Evolutionary conservation across 2,113 vertebrate species (phyloP).

Genomic region (Mohoua ochrocephala): DNA sequence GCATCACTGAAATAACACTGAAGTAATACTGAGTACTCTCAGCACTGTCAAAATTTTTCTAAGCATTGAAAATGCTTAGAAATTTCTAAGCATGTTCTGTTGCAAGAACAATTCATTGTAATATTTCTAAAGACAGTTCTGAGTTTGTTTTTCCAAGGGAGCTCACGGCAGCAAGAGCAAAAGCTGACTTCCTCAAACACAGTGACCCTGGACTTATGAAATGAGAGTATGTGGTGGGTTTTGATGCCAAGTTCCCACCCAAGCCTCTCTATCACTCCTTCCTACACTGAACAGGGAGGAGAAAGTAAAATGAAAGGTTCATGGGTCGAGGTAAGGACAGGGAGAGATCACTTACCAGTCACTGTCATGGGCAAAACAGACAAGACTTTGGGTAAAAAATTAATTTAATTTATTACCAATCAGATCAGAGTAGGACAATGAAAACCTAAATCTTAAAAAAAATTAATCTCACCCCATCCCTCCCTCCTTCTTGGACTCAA

Average conservation of each 20-base stretch:
- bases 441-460: background rate
- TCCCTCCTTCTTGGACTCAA: background rate
- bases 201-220: background rate
- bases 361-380: background rate
- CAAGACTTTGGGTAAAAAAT: background rate
- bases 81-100: background rate
- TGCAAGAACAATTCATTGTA: background rate
- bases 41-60: background rate
- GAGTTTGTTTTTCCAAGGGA: background rate
- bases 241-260: background rate
- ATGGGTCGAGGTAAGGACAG: background rate
- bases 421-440: background rate
- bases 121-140: background rate
- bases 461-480: background rate
- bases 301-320: background rate
- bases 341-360: background rate
- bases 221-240: background rate
- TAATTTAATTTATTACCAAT: background rate
- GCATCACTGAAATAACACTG: background rate
- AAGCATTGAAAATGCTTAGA: too few species aligned
- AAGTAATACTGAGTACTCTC: background rate
- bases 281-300: background rate
- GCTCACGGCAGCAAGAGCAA: background rate
- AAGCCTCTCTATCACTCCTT: background rate
- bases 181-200: background rate